Evolutionary conservation across 2,888 invertebrate genomes (phyloP).

Genomic region (Heliconius ethilla): DNA sequence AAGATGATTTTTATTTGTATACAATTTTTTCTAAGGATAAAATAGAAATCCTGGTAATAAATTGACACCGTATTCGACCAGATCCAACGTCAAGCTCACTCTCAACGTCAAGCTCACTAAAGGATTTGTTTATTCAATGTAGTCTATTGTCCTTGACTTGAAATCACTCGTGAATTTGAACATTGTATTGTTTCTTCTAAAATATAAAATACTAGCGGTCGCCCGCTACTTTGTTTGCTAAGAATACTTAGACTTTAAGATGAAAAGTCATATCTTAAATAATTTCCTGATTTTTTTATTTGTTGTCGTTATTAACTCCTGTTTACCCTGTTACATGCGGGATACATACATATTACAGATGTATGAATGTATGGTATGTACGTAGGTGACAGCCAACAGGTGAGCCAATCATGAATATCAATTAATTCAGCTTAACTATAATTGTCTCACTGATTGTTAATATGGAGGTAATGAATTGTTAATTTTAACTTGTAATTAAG

Average conservation of each 20-base stretch:
- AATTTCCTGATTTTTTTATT: too few species aligned
- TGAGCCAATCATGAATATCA: slow-evolving; percentile 19
- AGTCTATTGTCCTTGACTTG: neutral
- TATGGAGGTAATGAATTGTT: neutral
- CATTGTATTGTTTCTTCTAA: neutral
- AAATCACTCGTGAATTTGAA: neutral
- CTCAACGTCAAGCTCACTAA: too few species aligned
- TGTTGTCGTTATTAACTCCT: too few species aligned
- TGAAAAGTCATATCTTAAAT: too few species aligned
- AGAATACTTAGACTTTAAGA: too few species aligned
- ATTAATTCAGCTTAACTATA: slow-evolving; percentile 11
- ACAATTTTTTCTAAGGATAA: neutral
- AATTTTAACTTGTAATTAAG: slow-evolving; percentile 8
- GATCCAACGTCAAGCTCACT: slow-evolving; percentile 6
- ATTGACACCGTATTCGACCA: neutral
- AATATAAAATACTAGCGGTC: neutral
- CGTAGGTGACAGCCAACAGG: neutral
- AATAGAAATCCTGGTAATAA: neutral
- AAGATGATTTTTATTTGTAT: neutral
- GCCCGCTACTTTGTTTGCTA: too few species aligned
- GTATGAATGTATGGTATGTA: slow-evolving; percentile 1
- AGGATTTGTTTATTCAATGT: neutral
- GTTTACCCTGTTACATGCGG: too few species aligned
- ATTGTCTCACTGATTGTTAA: slow-evolving; percentile 9
- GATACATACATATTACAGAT: neutral